Percentiles rank a stretch among this genome's conserved stretches.
Conservation (phyloP, 2,888 invertebrate species). For the Merodon equestris region DNA sequence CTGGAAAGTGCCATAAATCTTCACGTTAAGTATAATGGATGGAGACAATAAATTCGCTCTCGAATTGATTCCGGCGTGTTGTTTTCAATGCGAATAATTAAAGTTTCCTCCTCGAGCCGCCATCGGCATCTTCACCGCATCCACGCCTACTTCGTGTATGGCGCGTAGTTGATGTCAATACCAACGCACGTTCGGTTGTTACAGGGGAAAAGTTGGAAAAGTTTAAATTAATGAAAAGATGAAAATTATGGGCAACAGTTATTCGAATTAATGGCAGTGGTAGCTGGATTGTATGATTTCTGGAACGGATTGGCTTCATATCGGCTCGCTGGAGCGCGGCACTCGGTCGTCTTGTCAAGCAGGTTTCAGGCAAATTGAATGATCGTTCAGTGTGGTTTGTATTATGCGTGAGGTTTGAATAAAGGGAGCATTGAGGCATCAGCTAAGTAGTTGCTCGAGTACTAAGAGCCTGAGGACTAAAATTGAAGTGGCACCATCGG, state of each 20-base stretch:
- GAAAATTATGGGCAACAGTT: conserved; percentile 49
- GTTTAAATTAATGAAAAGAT: conserved; percentile 60
- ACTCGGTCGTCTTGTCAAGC: conserved; percentile 11
- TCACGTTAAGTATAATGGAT: conserved; percentile 58
- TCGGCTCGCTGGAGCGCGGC: conserved; percentile 29
- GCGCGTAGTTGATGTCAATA: too few relatives aligned
- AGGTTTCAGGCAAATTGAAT: too few relatives aligned
- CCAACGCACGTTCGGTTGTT: too few relatives aligned
- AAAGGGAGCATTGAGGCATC: too few relatives aligned
- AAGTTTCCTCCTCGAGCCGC: conserved; percentile 14
- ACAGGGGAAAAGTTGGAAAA: conserved; percentile 47
- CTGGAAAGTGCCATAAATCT: conserved; percentile 57
- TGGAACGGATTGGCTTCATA: conserved; percentile 19
- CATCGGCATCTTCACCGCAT: too few relatives aligned
- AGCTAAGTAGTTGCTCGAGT: too few relatives aligned
- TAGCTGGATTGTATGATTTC: conserved; percentile 25
- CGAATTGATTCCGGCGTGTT: conserved; percentile 60
- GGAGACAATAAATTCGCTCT: conserved; percentile 62
- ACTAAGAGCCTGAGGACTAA: too few relatives aligned
- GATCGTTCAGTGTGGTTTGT: too few relatives aligned
- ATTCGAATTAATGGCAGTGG: conserved; percentile 11
- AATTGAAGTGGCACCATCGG: too few relatives aligned
- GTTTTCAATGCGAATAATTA: conserved; percentile 64
- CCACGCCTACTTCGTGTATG: conserved; percentile 23
- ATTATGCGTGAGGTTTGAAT: too few relatives aligned